Evolutionary conservation across 2,888 invertebrate genomes (phyloP).

Genomic region (Drosophila recens): DNA sequence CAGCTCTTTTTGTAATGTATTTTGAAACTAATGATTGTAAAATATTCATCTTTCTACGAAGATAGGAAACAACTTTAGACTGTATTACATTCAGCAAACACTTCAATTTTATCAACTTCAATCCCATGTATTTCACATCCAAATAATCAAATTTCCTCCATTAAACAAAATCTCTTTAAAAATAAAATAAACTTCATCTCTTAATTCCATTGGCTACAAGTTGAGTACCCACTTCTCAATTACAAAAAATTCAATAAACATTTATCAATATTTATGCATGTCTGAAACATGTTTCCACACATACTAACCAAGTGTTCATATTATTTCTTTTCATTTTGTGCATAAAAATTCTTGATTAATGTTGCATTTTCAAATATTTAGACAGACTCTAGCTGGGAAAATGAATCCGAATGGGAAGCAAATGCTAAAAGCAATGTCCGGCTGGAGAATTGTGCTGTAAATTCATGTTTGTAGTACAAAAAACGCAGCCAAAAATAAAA

Average conservation of each 20-base stretch:
- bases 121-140: background rate
- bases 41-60: too few relatives aligned
- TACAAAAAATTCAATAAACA: slow-evolving; percentile 36
- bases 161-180: background rate
- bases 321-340: slow-evolving; percentile 16
- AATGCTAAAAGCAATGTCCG: slow-evolving; percentile 37
- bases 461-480: slow-evolving; percentile 45
- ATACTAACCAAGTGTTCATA: slow-evolving; percentile 26
- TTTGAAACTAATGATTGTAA: background rate
- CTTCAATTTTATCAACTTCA: background rate
- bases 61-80: too few relatives aligned
- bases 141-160: background rate
- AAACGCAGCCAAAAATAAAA: slow-evolving; percentile 27
- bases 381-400: slow-evolving; percentile 30
- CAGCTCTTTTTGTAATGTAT: background rate
- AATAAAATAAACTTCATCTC: background rate
- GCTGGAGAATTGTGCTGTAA: slow-evolving; percentile 44
- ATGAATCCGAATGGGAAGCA: slow-evolving; percentile 21
- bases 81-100: too few relatives aligned
- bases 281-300: slow-evolving; percentile 27
- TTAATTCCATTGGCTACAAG: slow-evolving; percentile 27
- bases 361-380: slow-evolving; percentile 63
- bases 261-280: slow-evolving; percentile 71
- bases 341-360: slow-evolving; percentile 60
- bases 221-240: slow-evolving; percentile 43